Evolutionary conservation across 2,888 invertebrate species (phyloP), one percentile per base, ranked within the genome.

Genomic region (Carcina quercana): DNA sequence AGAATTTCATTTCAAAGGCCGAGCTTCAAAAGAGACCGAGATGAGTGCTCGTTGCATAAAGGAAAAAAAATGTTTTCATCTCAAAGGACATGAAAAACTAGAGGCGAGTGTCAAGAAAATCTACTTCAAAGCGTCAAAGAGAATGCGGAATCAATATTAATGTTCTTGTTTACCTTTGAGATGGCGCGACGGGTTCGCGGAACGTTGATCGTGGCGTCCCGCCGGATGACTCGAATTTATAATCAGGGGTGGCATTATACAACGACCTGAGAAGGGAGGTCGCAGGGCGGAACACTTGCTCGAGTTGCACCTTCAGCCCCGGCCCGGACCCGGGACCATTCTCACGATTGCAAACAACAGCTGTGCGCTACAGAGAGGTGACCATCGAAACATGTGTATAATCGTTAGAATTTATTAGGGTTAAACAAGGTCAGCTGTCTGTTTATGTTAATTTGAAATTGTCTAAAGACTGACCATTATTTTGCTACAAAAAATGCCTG

Each of bases 141-240:
- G 66, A 63, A 59, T 60, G 53, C 60, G 65, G 62, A 66, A 78
- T 82, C 78, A 79, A 79, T 80, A 79, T 79, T 82, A 74, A 82
- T 76, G 70, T 59, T 59, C 69, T 71, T 78, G 73, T 79, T 76
- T 76, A 72, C 72, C 68, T 76, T 79, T 79, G 75, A 75, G 66
- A 58, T n/a, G n/a, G n/a, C 78, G 75, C 74, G 66, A 54, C 59
- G 48, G 46, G 48, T 51, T 52, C 49, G 55, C 54, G 69, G 56
- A 62, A 58, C 59, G 63, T 53, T 59, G 59, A 60, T 65, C 60
- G 53, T 57, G 27, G 58, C 54, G 53, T 53, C 63, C 52, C 66
- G 60, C 57, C 64, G 71, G 71, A 68, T 70, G 73, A 64, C 63
- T 65, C 57, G 73, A 69, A 78, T 75, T 73, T 64, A 72, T 73